Evolutionary conservation across 1,140 invertebrate species (phyloP), one percentile per base, ranked within the genome.

Genomic region (Eubasilissa regina): DNA sequence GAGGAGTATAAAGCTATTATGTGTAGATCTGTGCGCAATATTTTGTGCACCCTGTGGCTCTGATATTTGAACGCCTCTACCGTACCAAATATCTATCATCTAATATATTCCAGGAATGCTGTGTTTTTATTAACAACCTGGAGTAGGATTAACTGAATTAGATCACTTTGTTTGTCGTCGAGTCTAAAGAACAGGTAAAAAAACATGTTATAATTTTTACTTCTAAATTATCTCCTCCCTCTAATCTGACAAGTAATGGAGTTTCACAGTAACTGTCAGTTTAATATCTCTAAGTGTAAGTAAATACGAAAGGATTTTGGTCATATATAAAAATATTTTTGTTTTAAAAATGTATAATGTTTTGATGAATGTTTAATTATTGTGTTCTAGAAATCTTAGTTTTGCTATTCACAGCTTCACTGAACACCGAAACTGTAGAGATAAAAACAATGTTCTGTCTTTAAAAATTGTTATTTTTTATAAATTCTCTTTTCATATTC

Each of bases 381-480:
- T 56, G 53, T 56, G 15, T 58, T 21, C 17, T 21, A 21, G 21
- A 58, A 15, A 15, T 58, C 55, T 58, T n/a, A 58, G 15, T 58
- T 58, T 58, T 11, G 17, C 17, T 58, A 9, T 56, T 56, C 7
- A 12, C 51, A n/a, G 51, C 51, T 17, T 0, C 51, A 58, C 55
- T 35, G 6, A 58, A 58, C 55, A 35, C 6, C 6, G 25, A 35
- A 35, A 35, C 25, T 35, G 25, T 35, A 6, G 6, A 21, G 55
- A 58, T 4, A 58, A 15, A 58, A 58, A 19, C 21, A 9, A 11
- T 13, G 55, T 21, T 58, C 15, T 58, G 55, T 58, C 15, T 15
- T 21, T 35, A 35, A 58, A 58, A 58, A 58, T 58, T 15, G 12
- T 58, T 58, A 19, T 21, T 58, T 21, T 58, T 56, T 58, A 17